phyloP scores from a whole-genome alignment of 1,140 invertebrate genomes.

The Zaprionus ghesquierei region DNA sequence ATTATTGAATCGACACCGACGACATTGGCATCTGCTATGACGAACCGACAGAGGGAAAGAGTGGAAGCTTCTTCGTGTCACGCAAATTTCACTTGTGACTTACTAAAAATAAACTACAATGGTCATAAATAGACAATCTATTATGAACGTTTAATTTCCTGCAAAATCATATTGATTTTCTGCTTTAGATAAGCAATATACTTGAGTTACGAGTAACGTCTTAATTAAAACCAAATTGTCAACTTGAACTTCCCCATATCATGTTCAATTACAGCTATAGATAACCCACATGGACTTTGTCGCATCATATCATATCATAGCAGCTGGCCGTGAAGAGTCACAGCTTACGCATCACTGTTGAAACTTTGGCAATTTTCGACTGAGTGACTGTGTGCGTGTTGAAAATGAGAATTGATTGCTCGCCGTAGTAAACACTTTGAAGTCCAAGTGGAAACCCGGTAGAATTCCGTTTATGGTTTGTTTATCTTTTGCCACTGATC shows the following conservation, averaged over 20 bases:
- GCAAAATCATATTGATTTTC: background rate
- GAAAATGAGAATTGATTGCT: constrained; percentile 29
- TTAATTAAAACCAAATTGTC: background rate
- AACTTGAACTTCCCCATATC: background rate
- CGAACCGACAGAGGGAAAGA: background rate
- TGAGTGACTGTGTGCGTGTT: constrained; percentile 50
- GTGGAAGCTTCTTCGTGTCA: background rate
- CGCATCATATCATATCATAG: background rate
- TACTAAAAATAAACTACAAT: background rate
- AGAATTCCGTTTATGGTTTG: background rate
- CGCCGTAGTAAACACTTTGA: constrained; percentile 7
- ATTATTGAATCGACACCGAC: constrained; percentile 9
- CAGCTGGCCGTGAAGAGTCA: background rate
- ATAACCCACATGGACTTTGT: background rate
- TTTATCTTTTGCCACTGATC: constrained; percentile 13
- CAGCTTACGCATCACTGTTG: constrained; percentile 7
- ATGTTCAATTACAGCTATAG: background rate
- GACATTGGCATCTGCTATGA: constrained; percentile 4
- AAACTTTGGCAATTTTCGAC: constrained; percentile 4
- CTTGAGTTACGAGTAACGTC: background rate
- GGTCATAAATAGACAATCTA: background rate
- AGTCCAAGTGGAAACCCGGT: background rate
- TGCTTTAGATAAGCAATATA: background rate
- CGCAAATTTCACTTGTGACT: background rate
- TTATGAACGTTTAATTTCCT: background rate